phyloP scores from a whole-genome alignment of 2,113 vertebrate species.

The Pan paniscus region DNA sequence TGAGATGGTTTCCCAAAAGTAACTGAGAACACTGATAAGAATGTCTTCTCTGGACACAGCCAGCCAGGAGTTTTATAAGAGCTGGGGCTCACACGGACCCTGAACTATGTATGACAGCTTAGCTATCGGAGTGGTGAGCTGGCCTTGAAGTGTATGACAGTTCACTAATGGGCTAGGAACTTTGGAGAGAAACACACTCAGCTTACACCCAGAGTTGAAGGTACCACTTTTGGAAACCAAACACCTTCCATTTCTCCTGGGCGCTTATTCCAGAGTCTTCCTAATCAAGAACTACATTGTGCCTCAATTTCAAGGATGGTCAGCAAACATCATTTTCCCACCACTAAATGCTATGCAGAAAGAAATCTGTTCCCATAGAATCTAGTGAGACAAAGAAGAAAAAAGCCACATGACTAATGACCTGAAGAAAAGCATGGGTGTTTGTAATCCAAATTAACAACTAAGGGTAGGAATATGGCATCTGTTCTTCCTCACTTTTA shows the following conservation, averaged over 20 bases:
- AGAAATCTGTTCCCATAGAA: not conserved
- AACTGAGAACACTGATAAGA: not conserved
- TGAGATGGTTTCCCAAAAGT: not conserved
- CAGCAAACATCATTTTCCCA: not conserved
- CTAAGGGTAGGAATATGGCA: not conserved
- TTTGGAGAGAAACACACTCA: not conserved
- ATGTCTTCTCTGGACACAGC: not conserved
- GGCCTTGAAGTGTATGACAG: not conserved
- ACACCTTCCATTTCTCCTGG: not conserved
- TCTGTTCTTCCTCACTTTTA: not conserved
- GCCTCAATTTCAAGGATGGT: not conserved
- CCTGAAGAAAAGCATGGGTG: not conserved
- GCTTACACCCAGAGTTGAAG: not conserved
- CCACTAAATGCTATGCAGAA: fast-evolving
- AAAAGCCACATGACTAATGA: not conserved
- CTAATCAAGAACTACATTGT: not conserved
- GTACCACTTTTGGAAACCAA: not conserved
- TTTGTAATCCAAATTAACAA: not conserved
- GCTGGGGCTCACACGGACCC: not conserved
- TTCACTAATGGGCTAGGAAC: fast-evolving
- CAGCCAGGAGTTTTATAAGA: not conserved
- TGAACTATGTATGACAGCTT: not conserved
- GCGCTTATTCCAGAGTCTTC: not conserved
- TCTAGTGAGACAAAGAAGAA: not conserved
- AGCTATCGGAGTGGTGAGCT: fast-evolving